Percentiles rank a stretch among this genome's conserved stretches.
Conservation (phyloP, 2,797 vertebrate genomes). For the Myiotriccus ornatus region DNA sequence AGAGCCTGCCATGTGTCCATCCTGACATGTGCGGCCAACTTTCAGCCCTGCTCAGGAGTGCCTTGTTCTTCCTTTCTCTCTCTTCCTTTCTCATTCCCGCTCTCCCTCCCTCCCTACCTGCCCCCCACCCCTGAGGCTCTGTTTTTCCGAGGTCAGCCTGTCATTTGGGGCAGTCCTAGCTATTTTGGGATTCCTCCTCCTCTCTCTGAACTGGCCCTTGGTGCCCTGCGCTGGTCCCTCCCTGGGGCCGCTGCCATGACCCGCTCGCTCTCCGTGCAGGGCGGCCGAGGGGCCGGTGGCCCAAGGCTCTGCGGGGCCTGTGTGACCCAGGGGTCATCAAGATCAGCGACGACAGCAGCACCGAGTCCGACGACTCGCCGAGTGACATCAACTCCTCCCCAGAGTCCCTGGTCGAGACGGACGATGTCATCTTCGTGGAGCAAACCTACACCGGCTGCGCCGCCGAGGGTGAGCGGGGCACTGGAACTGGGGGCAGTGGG, state of each 20-base stretch:
- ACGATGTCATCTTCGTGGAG: slow-evolving; percentile 91
- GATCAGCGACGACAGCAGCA: slow-evolving; percentile 95
- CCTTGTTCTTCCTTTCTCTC: slow-evolving; percentile 37
- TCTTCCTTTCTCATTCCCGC: slow-evolving; percentile 2
- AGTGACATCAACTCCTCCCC: slow-evolving; percentile 97
- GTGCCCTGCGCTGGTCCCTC: not conserved
- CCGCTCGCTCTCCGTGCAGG: slow-evolving; percentile 64
- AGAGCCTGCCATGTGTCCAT: not conserved
- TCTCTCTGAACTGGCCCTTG: not conserved
- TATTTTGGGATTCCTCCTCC: not conserved
- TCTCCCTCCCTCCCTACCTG: not conserved
- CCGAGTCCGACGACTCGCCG: slow-evolving; percentile 89
- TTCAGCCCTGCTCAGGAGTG: not conserved
- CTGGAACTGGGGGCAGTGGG: too few relatives aligned
- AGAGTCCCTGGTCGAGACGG: slow-evolving; percentile 89
- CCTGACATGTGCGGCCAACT: not conserved
- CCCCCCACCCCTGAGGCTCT: not conserved
- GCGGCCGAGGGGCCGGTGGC: slow-evolving; percentile 80
- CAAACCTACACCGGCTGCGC: slow-evolving; percentile 67
- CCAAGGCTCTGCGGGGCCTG: slow-evolving; percentile 78
- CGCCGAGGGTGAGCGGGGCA: slow-evolving; percentile 33
- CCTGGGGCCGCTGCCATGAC: rapidly evolving
- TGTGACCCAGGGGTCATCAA: slow-evolving; percentile 83
- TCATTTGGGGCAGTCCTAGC: not conserved
- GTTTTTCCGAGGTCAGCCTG: not conserved